phyloP scores from a whole-genome alignment of 2,797 vertebrate genomes.

The Phalanger gymnotis region DNA sequence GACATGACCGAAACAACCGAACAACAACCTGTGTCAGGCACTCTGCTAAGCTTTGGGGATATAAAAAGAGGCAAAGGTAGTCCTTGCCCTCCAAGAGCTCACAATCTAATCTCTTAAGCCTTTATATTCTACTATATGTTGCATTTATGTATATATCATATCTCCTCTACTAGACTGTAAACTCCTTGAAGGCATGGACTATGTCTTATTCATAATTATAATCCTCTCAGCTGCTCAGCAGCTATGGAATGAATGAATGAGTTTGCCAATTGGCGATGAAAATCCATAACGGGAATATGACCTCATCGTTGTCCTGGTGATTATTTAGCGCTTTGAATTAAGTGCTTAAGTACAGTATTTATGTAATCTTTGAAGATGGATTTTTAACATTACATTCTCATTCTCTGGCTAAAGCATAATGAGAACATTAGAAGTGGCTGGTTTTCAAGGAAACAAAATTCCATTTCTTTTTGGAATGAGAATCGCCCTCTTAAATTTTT shows the following conservation, averaged over 20 bases:
- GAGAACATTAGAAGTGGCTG: neutral
- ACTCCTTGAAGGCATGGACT: neutral
- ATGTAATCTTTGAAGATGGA: neutral
- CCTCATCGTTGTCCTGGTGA: neutral
- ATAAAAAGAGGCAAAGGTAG: too few relatives aligned
- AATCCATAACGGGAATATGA: neutral
- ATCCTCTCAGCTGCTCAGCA: neutral
- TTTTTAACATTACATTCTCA: neutral
- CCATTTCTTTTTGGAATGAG: neutral
- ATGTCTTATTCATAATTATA: neutral
- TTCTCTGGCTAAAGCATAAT: neutral
- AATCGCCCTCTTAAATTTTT: neutral
- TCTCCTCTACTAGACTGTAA: neutral
- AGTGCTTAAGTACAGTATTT: neutral
- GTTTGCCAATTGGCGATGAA: neutral
- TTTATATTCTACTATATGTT: neutral
- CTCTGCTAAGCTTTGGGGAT: too few relatives aligned
- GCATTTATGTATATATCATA: neutral
- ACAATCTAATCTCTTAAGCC: neutral
- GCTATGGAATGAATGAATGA: neutral
- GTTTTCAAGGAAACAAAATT: neutral
- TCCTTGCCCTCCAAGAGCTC: neutral
- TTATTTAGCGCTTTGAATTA: neutral
- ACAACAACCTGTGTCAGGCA: too few relatives aligned
- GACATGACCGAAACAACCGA: too few relatives aligned